Evolutionary conservation across 2,888 invertebrate species (phyloP).

Genomic region (Tachystola acroxantha): DNA sequence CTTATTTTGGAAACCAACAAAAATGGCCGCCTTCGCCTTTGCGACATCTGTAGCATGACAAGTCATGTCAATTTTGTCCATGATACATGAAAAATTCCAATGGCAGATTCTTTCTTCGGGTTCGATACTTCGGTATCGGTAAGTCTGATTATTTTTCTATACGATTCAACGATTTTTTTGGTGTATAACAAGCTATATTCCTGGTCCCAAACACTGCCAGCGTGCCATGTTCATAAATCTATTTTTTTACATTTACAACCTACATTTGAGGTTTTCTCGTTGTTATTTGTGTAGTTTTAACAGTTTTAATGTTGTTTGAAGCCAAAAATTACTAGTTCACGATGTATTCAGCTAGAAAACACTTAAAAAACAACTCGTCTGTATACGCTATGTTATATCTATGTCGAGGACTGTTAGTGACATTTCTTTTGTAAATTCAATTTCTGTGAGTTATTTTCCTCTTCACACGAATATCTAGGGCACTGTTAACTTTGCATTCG

Average conservation of each 20-base stretch:
- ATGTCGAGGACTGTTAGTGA: background rate
- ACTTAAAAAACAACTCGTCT: background rate
- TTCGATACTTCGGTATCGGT: constrained; percentile 88
- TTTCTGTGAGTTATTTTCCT: background rate
- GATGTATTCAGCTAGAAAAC: background rate
- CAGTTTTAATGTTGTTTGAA: background rate
- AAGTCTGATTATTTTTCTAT: constrained; percentile 60
- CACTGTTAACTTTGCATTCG: no score
- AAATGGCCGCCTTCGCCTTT: constrained; percentile 64
- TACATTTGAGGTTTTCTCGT: background rate
- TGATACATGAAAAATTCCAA: constrained; percentile 81
- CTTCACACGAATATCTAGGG: background rate
- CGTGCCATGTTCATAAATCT: constrained; percentile 6
- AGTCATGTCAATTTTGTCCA: constrained; percentile 82
- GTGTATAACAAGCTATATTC: constrained; percentile 26
- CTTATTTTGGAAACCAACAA: constrained; percentile 25
- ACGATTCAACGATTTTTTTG: constrained; percentile 22
- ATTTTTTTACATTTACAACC: background rate
- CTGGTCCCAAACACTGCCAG: constrained; percentile 7
- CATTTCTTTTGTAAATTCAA: no score
- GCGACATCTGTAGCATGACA: constrained; percentile 78
- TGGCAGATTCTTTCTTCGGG: constrained; percentile 94
- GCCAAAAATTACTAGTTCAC: no score
- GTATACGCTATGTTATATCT: background rate
- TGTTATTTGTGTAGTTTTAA: constrained; percentile 1